Evolutionary conservation across 2,797 vertebrate species (phyloP), one percentile per base, ranked within the genome.

Genomic region (Danio jaintianensis): DNA sequence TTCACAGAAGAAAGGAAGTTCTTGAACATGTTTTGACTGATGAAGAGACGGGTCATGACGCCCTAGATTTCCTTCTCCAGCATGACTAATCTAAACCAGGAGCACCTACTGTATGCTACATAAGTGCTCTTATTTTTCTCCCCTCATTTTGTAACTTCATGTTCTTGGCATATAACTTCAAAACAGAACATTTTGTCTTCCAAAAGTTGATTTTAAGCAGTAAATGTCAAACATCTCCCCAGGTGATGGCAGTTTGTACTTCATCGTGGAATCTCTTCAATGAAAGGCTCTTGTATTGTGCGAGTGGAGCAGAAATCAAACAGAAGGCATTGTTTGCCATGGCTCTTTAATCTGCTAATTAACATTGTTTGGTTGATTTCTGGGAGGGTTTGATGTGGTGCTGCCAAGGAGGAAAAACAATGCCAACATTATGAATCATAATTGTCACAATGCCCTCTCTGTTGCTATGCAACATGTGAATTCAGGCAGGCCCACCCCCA

Each of bases 381-480:
- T 66, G 50, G 50, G 70, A 29, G 56, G 45, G 47, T 47, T 61
- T 74, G 72, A 75, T 55, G 36, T 40, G 43, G 42, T 40, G 40
- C 75, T 64, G 55, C 75, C 75, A 64, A 55, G n/a, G 18, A 79
- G 47, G 62, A 71, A 55, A 63, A 61, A 58, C 62, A 58, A 78
- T 18, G 50, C 71, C 63, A 78, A 74, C 83, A 80, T 82, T 82
- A 79, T 66, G 66, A 79, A 74, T 79, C 76, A 76, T 75, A 76
- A 77, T 79, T 85, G 80, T 82, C 80, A 78, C 79, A 82, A 76
- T 70, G 71, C 45, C 43, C 72, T 58, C 52, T 80, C 79, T 42
- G 84, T 83, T 85, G 84, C 84, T 85, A 85, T 82, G 84, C 84
- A 85, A 85, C 84, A 79, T 67, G 50, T 78, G 82, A 79, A 64